These are phyloP conservation scores for Diorhabda sublineata DNA, from an alignment of 1,140 invertebrate genomes.

Conservation along the genomic window DNA sequence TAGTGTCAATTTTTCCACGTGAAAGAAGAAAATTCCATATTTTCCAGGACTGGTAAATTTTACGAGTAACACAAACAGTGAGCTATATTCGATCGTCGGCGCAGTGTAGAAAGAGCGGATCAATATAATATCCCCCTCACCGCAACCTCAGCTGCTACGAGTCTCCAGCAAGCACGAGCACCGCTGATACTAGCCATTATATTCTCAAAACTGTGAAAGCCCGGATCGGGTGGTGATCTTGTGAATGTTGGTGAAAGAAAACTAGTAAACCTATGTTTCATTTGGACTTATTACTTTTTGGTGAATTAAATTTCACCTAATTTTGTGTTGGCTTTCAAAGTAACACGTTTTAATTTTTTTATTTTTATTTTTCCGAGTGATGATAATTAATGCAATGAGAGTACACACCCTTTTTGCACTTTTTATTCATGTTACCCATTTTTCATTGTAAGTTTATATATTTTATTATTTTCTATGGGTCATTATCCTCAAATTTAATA, in stretches of 20 bases:
- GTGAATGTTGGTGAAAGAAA: constrained; percentile 18
- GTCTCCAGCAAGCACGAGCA: constrained; percentile 4
- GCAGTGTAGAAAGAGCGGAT: constrained; percentile 16
- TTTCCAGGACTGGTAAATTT: constrained; percentile 20
- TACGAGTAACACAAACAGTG: constrained; percentile 19
- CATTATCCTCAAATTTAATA: not conserved
- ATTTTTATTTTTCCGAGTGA: constrained; percentile 12
- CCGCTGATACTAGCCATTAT: constrained; percentile 5
- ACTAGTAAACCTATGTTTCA: constrained; percentile 15
- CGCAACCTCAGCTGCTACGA: constrained; percentile 8
- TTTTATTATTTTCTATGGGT: not conserved
- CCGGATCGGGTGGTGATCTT: constrained; percentile 16
- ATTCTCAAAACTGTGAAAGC: constrained; percentile 10
- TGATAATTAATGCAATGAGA: constrained; percentile 13
- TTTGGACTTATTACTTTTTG: constrained; percentile 14
- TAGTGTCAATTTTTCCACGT: constrained; percentile 11
- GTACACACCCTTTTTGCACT: constrained; percentile 22
- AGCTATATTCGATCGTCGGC: constrained; percentile 13
- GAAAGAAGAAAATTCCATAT: constrained; percentile 15
- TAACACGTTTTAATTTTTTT: constrained; percentile 8
- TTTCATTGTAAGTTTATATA: constrained; percentile 17
- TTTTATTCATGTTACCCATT: constrained; percentile 14
- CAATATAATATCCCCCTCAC: constrained; percentile 16
- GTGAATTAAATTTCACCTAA: constrained; percentile 22
- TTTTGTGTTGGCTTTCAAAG: constrained; percentile 14